Base-by-base conservation (phyloP, 2,888 invertebrate genomes). In the Rotaria magnacalcarata region DNA sequence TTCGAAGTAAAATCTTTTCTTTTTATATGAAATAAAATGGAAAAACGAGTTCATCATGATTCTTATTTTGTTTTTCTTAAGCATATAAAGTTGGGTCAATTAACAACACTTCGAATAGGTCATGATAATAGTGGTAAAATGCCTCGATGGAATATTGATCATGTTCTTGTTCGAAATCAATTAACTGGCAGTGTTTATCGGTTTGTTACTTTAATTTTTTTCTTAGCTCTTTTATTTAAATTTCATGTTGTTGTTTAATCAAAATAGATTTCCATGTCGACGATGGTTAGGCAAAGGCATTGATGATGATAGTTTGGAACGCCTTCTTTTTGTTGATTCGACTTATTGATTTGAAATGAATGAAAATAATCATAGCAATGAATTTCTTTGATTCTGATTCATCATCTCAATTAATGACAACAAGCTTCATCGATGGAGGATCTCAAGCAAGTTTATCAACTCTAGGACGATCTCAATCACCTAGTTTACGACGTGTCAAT, bases 261-360 rank as follows among this genome's bases (percentile, higher is more conserved):
- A 47, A 8, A 52, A 52, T 89, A 96, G 96, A 90, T 99, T 99
- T 92, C 95, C 96, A 0, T 99, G 98, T 92, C 96, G 97, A 87
- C 94, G 97, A 60, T 98, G 97, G 97, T 93, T 99, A 86, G 98
- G 98, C 41, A 94, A 95, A 89, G 97, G 97, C 52, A 95, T 98
- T 74, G 99, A 99, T 91, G 99, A 99, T 91, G 97, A 97, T 41
- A 97, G 97, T 19, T 95, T 96, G 4, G 99, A 99, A 91, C 93
- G 99, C 86, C 92, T 99, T 88, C 92, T 99, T 88, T 96, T 98
- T n/a, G 97, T 96, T n/a, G 95, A 95, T 89, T 92, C 95, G 87
- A 97, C 96, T 24, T 95, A 95, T 89, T 92, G 95, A 87, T 92
- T 95, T 54, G 93, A 86, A 50, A 87, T 88, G 56, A 88, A 88